These are phyloP conservation scores for Pyrrhosoma nymphula DNA, from an alignment of 2,888 invertebrate species.

Conservation along the genomic window DNA sequence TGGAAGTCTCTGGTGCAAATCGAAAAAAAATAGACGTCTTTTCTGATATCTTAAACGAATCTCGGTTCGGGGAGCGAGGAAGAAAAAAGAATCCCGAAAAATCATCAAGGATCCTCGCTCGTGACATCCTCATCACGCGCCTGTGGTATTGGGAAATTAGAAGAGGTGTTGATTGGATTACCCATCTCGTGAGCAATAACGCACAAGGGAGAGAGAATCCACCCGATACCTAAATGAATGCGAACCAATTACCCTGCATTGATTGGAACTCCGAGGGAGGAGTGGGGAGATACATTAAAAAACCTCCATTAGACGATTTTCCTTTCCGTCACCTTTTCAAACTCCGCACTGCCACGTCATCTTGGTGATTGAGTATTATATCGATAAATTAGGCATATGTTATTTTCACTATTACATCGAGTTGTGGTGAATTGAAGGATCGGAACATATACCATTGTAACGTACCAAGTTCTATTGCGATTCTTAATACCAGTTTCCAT, in stretches of 20 bases:
- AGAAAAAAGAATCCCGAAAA: not conserved
- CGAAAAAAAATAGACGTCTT: not conserved
- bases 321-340: too few species aligned
- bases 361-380: too few species aligned
- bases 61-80: not conserved
- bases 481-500: too few species aligned
- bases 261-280: not conserved
- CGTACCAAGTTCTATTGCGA: too few species aligned
- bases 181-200: not conserved
- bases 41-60: not conserved
- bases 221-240: not conserved
- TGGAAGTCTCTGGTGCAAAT: not conserved
- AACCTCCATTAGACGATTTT: not conserved
- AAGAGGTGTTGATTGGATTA: not conserved
- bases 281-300: not conserved
- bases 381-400: too few species aligned
- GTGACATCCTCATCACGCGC: conserved; percentile 16
- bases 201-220: not conserved
- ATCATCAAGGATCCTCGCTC: not conserved
- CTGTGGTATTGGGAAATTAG: not conserved
- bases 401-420: too few species aligned
- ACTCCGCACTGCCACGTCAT: too few species aligned
- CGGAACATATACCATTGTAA: too few species aligned
- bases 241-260: not conserved
- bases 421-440: too few species aligned